These are phyloP conservation scores for Platyscelio sp. DNA, from an alignment of 2,888 invertebrate genomes.

Conservation along the genomic window DNA sequence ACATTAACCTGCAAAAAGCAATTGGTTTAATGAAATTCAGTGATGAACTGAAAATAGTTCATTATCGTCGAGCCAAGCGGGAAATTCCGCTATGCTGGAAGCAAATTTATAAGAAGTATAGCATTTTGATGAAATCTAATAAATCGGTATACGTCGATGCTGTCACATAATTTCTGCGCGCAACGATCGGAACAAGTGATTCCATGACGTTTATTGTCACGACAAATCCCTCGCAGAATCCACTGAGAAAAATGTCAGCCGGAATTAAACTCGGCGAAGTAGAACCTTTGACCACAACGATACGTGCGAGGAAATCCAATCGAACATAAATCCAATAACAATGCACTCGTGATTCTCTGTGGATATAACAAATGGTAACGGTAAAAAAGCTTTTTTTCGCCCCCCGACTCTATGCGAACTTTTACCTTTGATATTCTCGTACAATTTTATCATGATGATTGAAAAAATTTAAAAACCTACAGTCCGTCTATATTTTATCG, in stretches of 20 bases:
- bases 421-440: too few relatives aligned
- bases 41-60: not conserved
- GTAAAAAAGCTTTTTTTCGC: too few relatives aligned
- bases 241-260: constrained; percentile 35
- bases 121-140: constrained; percentile 32
- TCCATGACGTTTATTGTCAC: constrained; percentile 47
- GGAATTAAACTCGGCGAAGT: constrained; percentile 42
- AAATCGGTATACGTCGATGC: constrained; percentile 24
- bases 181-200: constrained; percentile 40
- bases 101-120: not conserved
- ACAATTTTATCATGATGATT: too few relatives aligned
- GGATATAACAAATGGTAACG: constrained; percentile 19
- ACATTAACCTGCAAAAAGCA: too few relatives aligned
- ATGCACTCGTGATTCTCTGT: constrained; percentile 33
- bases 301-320: constrained; percentile 49
- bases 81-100: not conserved
- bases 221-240: constrained; percentile 16
- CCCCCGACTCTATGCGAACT: too few relatives aligned
- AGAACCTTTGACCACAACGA: constrained; percentile 48
- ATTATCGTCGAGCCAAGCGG: constrained; percentile 3
- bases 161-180: constrained; percentile 53
- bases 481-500: too few relatives aligned
- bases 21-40: not conserved
- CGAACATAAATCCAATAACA: constrained; percentile 48
- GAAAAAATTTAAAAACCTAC: too few relatives aligned